A percentile compares a stretch with the other conserved stretches of the same genome.
These are phyloP conservation scores for Parnassius apollo DNA, from an alignment of 2,888 invertebrate species.

Conservation along the genomic window DNA sequence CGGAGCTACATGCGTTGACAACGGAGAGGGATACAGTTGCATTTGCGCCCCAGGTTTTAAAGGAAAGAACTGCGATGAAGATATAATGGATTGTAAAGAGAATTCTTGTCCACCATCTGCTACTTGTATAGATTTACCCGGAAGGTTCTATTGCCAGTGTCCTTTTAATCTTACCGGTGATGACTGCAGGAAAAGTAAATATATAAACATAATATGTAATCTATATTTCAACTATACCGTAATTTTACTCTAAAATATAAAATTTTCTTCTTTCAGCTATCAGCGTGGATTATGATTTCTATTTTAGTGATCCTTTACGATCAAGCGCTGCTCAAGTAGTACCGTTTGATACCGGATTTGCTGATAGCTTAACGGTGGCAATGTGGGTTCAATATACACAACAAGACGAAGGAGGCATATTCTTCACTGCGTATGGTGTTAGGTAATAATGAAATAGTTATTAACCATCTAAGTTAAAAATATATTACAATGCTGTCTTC, in stretches of 20 bases:
- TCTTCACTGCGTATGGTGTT: slow-evolving; percentile 95
- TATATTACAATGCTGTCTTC: neutral
- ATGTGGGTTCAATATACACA: slow-evolving; percentile 98
- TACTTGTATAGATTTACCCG: slow-evolving; percentile 94
- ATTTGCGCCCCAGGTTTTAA: slow-evolving; percentile 90
- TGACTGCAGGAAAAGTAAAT: slow-evolving; percentile 94
- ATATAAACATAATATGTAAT: slow-evolving; percentile 14
- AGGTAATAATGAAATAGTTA: slow-evolving; percentile 58
- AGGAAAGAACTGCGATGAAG: slow-evolving; percentile 93
- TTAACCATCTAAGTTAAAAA: neutral
- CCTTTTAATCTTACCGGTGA: slow-evolving; percentile 98
- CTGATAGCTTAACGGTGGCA: slow-evolving; percentile 91
- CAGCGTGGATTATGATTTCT: slow-evolving; percentile 98
- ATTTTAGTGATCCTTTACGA: slow-evolving; percentile 94
- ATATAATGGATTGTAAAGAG: slow-evolving; percentile 94
- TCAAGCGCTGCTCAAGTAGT: slow-evolving; percentile 96
- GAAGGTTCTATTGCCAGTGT: slow-evolving; percentile 96
- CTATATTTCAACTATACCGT: neutral
- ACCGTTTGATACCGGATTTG: slow-evolving; percentile 90
- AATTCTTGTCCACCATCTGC: slow-evolving; percentile 97
- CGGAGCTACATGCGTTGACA: slow-evolving; percentile 94
- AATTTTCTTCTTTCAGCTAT: slow-evolving; percentile 85
- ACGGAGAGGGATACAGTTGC: slow-evolving; percentile 92
- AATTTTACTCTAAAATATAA: neutral
- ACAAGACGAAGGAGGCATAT: slow-evolving; percentile 94